Conservation (phyloP, 1,140 invertebrate species). For the Drosophila elegans region DNA sequence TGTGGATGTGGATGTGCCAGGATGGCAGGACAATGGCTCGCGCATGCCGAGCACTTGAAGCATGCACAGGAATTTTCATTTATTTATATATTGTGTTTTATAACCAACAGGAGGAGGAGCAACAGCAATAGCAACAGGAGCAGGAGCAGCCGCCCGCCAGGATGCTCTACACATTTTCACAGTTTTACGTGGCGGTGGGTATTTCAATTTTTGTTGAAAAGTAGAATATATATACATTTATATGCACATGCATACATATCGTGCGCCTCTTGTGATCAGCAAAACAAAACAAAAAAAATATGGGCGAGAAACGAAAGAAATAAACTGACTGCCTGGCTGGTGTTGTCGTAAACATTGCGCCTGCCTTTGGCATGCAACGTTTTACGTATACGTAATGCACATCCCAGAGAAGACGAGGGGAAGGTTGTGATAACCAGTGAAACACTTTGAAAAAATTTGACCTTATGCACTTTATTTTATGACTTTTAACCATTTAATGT, state of each 20-base stretch:
- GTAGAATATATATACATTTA: constrained; percentile 42
- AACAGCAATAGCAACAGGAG: constrained; percentile 22
- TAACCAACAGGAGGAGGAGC: constrained; percentile 52
- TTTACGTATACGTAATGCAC: constrained; percentile 71
- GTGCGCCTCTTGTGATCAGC: constrained; percentile 40
- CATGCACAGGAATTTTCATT: constrained; percentile 83
- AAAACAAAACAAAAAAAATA: constrained; percentile 32
- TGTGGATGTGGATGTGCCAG: constrained; percentile 60
- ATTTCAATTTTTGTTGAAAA: constrained; percentile 80
- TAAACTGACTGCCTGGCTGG: constrained; percentile 69
- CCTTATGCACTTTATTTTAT: too few species aligned
- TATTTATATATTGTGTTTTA: constrained; percentile 84
- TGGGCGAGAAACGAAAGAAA: constrained; percentile 62
- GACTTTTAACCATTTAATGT: too few species aligned
- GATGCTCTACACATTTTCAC: constrained; percentile 62
- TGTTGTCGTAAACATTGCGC: constrained; percentile 76
- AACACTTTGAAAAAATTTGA: background rate
- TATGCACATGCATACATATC: constrained; percentile 23
- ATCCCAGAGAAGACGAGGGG: constrained; percentile 8
- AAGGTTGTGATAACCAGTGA: constrained; percentile 1
- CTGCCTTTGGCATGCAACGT: constrained; percentile 67
- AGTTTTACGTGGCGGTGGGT: constrained; percentile 63
- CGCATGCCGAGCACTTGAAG: constrained; percentile 80
- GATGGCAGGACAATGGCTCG: constrained; percentile 76
- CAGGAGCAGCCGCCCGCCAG: background rate